Evolutionary conservation across 2,888 invertebrate genomes (phyloP).

Genomic region (Anorthoa munda): DNA sequence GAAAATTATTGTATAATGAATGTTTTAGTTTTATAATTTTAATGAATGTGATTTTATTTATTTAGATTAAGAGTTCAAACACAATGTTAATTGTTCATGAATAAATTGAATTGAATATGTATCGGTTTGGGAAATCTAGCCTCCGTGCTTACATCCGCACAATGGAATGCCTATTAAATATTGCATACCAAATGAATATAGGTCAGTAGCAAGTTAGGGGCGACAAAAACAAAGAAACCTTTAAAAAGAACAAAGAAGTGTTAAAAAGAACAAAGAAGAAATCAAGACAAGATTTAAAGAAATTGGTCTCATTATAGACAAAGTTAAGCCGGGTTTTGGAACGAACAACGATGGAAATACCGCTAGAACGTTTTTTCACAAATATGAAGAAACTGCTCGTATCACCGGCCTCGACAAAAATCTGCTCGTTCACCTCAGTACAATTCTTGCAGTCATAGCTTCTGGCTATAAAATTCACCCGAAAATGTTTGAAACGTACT

Average conservation of each 20-base stretch:
- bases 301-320: neutral
- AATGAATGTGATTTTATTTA: too few relatives aligned
- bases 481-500: neutral
- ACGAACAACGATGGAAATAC: conserved; percentile 1
- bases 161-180: too few relatives aligned
- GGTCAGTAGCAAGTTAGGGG: too few relatives aligned
- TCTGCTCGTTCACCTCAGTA: neutral
- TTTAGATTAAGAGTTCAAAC: too few relatives aligned
- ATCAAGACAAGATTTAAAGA: neutral
- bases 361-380: neutral
- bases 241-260: neutral
- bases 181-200: too few relatives aligned
- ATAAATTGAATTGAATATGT: too few relatives aligned
- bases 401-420: conserved; percentile 3
- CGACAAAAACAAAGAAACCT: neutral
- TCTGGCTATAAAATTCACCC: neutral
- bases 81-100: too few relatives aligned
- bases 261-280: too few relatives aligned
- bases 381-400: neutral
- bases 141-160: too few relatives aligned
- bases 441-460: neutral
- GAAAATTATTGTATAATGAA: too few relatives aligned
- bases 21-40: too few relatives aligned
- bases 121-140: too few relatives aligned
- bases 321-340: neutral